Conservation (phyloP, 2,797 vertebrate genomes). For the Fistularia tabacaria region DNA sequence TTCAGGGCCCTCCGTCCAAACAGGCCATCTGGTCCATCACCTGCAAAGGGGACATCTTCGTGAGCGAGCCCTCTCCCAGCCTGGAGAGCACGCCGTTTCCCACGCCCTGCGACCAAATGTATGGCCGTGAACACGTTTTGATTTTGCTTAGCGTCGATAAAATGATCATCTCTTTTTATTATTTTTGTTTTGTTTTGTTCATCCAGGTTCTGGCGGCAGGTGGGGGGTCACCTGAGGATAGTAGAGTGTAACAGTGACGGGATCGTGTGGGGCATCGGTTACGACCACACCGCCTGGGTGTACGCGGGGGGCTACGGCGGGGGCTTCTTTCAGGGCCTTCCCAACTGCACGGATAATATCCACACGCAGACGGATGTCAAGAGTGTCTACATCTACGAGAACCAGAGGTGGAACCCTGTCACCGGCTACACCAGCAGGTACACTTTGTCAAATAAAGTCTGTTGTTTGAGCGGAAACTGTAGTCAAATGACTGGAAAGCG, state of each 20-base stretch:
- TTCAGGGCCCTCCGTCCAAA: constrained; percentile 86
- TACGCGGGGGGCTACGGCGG: constrained; percentile 89
- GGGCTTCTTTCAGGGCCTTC: constrained; percentile 87
- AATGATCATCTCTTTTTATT: neutral
- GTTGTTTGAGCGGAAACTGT: too few species aligned
- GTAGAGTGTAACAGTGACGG: constrained; percentile 86
- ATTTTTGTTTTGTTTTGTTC: neutral
- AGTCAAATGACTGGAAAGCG: too few species aligned
- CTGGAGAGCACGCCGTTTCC: constrained; percentile 81
- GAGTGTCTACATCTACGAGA: constrained; percentile 92
- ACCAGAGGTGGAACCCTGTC: constrained; percentile 97
- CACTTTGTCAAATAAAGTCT: neutral
- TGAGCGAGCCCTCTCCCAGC: constrained; percentile 84
- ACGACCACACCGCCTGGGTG: constrained; percentile 91
- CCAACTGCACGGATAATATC: constrained; percentile 86
- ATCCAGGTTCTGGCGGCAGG: constrained; percentile 92
- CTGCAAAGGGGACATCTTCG: constrained; percentile 96
- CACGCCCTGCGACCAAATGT: constrained; percentile 92
- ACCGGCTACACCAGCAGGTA: constrained; percentile 92
- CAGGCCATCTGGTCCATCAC: constrained; percentile 96
- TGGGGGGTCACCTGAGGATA: constrained; percentile 88
- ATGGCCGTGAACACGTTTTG: constrained; percentile 7
- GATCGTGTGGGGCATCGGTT: constrained; percentile 92
- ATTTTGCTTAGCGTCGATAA: neutral
- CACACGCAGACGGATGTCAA: constrained; percentile 89